Conservation (phyloP, 1,140 invertebrate species). For the Pogonus chalceus region DNA sequence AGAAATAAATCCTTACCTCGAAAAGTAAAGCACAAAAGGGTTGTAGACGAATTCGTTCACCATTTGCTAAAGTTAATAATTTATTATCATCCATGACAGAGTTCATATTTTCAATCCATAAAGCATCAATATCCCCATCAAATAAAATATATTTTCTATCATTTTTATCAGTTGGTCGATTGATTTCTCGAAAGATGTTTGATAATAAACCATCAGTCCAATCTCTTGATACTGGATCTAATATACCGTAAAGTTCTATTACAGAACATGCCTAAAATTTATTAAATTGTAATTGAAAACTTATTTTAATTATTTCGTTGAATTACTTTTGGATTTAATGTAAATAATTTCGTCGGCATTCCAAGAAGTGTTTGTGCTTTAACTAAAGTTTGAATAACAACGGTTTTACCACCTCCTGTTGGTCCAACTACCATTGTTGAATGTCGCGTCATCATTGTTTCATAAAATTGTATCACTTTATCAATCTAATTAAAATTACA, state of each 20-base stretch:
- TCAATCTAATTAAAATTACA: constrained; percentile 53
- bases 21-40: constrained; percentile 76
- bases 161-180: constrained; percentile 57
- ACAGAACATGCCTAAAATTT: constrained; percentile 66
- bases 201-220: constrained; percentile 89
- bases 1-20: constrained; percentile 48
- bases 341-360: constrained; percentile 62
- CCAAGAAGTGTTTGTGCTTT: constrained; percentile 68
- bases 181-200: constrained; percentile 83
- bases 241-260: constrained; percentile 79
- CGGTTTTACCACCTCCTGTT: constrained; percentile 82
- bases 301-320: no score
- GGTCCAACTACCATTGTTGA: constrained; percentile 86
- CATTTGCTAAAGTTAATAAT: constrained; percentile 78
- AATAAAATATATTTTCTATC: constrained; percentile 77
- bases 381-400: constrained; percentile 70
- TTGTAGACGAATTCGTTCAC: constrained; percentile 74
- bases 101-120: constrained; percentile 96
- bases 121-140: constrained; percentile 85
- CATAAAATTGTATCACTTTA: constrained; percentile 82
- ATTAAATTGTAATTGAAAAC: constrained; percentile 3
- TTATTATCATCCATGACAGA: constrained; percentile 94
- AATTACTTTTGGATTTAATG: constrained; percentile 71
- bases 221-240: constrained; percentile 74
- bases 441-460: constrained; percentile 89